phyloP scores from a whole-genome alignment of 2,797 vertebrate genomes.

The Falco columbarius region DNA sequence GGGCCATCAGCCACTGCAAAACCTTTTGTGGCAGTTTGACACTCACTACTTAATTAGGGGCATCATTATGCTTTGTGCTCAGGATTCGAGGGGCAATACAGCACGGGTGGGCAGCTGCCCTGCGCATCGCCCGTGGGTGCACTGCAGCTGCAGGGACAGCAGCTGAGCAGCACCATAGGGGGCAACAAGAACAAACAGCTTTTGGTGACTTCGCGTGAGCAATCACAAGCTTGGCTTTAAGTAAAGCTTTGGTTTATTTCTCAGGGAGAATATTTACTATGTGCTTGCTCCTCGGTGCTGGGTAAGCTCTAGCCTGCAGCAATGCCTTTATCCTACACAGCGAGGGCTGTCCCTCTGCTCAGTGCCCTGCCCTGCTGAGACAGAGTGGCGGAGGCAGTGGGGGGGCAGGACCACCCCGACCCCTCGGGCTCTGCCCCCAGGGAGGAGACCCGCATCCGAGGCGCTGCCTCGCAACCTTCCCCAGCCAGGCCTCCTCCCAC shows the following conservation, averaged over 20 bases:
- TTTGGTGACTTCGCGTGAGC: accelerated
- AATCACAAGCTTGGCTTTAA: background rate
- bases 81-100: accelerated
- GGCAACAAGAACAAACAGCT: accelerated
- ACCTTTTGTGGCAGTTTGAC: accelerated
- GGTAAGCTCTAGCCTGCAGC: background rate
- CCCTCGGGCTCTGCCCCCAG: accelerated
- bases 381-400: accelerated
- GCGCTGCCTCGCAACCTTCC: background rate
- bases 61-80: accelerated
- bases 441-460: accelerated
- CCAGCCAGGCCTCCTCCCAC: background rate
- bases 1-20: background rate
- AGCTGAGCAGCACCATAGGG: background rate
- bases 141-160: background rate
- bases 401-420: accelerated
- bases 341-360: background rate
- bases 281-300: accelerated
- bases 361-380: too few relatives aligned
- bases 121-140: accelerated
- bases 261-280: accelerated
- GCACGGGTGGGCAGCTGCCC: background rate
- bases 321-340: accelerated
- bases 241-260: background rate
- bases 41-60: accelerated